Evolutionary conservation across 2,797 vertebrate genomes (phyloP).

Genomic region (Lutjanus argentimaculatus): DNA sequence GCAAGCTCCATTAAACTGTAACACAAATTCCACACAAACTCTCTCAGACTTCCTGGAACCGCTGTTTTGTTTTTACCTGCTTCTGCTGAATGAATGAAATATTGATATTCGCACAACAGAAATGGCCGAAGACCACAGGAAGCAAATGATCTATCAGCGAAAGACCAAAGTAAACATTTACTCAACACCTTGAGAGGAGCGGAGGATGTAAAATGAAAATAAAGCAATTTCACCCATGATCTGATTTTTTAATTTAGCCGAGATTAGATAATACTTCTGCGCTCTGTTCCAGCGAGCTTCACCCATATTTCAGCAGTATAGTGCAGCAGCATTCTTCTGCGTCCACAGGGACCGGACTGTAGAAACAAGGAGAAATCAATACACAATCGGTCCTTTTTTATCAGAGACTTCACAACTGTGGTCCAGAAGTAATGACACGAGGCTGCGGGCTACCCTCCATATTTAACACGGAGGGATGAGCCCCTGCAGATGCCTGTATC

Average conservation of each 20-base stretch:
- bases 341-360: constrained; percentile 4
- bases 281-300: constrained; percentile 30
- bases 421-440: constrained; percentile 64
- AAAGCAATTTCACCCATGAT: constrained; percentile 79
- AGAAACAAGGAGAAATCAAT: constrained; percentile 42
- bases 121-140: constrained; percentile 50
- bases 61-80: constrained; percentile 47
- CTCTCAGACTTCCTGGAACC: constrained; percentile 44
- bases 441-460: constrained; percentile 53
- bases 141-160: constrained; percentile 54
- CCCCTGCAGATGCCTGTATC: constrained; percentile 57
- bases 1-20: constrained; percentile 37
- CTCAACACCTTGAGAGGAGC: constrained; percentile 50
- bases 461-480: constrained; percentile 61
- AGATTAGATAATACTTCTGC: constrained; percentile 48
- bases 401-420: constrained; percentile 37
- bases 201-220: constrained; percentile 65
- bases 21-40: constrained; percentile 17
- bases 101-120: constrained; percentile 56
- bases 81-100: constrained; percentile 56
- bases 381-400: constrained; percentile 49
- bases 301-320: constrained; percentile 30
- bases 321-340: constrained; percentile 6
- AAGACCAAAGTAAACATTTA: constrained; percentile 63
- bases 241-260: constrained; percentile 50